Percentiles rank a stretch among this genome's conserved stretches.
Evolutionary conservation across 2,113 vertebrate species (phyloP).

Genomic region (Calyptomena viridis): DNA sequence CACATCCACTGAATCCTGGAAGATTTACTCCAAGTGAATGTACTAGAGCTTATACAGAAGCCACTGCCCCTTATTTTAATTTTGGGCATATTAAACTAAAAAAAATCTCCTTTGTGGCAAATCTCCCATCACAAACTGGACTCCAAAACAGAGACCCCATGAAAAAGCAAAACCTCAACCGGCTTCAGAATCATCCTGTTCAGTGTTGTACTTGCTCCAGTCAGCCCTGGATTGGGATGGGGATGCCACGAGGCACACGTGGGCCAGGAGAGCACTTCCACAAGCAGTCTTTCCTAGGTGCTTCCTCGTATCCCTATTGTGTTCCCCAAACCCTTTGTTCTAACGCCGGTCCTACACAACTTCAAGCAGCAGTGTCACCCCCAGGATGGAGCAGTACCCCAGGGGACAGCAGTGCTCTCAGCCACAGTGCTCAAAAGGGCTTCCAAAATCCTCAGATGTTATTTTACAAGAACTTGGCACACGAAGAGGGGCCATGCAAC

Average conservation of each 20-base stretch:
- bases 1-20: background rate
- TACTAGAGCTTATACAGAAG: background rate
- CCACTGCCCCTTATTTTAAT: background rate
- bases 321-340: conserved; percentile 54
- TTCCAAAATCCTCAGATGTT: background rate
- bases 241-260: background rate
- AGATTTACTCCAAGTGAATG: background rate
- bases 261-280: background rate
- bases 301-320: background rate
- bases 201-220: background rate
- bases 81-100: background rate
- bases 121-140: background rate
- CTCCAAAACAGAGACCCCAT: background rate
- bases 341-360: background rate
- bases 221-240: background rate
- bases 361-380: background rate
- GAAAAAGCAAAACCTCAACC: background rate
- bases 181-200: background rate
- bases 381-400: background rate
- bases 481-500: background rate
- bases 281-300: background rate
- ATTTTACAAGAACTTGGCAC: background rate
- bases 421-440: background rate
- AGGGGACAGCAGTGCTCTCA: background rate
- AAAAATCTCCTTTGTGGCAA: background rate